Conservation (phyloP, 2,113 vertebrate genomes). For the Crotalus viridis region DNA sequence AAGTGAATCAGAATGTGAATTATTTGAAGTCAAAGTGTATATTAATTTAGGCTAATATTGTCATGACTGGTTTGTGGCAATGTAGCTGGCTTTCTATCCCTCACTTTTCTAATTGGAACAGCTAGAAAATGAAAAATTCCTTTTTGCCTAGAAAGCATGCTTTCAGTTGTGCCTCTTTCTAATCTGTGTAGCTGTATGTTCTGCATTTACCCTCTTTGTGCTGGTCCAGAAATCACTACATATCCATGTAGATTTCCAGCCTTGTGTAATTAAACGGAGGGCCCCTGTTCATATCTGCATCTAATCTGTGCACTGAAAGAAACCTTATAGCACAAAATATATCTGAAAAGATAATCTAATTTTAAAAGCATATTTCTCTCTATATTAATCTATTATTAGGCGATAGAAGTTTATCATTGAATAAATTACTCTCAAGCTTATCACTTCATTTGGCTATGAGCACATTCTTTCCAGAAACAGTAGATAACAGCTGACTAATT, state of each 20-base stretch:
- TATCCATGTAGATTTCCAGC: background rate
- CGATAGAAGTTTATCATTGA: background rate
- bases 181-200: background rate
- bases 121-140: background rate
- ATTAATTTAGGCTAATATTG: too few relatives aligned
- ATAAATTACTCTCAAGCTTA: background rate
- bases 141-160: background rate
- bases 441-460: background rate
- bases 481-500: background rate
- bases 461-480: background rate
- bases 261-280: background rate
- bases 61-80: background rate
- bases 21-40: background rate
- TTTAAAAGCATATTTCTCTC: background rate
- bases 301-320: background rate
- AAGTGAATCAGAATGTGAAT: background rate
- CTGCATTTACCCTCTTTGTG: background rate
- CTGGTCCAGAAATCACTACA: background rate
- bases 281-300: background rate
- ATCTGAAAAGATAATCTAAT: background rate
- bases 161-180: background rate
- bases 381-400: background rate
- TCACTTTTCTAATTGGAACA: background rate
- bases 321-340: background rate
- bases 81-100: background rate